phyloP scores from a whole-genome alignment of 2,113 vertebrate species.

The Himantopus leucocephalus region DNA sequence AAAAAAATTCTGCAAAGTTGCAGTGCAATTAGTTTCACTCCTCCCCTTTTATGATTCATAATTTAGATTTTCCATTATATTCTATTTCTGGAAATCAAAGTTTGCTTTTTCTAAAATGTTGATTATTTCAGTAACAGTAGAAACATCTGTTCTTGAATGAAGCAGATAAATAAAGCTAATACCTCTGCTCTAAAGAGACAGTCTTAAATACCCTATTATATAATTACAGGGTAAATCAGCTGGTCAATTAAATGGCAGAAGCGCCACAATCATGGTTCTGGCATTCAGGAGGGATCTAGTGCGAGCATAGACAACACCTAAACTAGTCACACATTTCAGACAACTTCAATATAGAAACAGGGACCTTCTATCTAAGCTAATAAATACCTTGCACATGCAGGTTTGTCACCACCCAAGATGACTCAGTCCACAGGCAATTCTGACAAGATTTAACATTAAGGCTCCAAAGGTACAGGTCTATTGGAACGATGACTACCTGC shows the following conservation, averaged over 20 bases:
- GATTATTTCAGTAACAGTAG: slow-evolving; percentile 6
- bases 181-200: background rate
- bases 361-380: background rate
- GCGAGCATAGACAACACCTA: background rate
- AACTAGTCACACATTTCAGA: background rate
- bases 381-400: background rate
- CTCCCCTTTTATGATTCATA: background rate
- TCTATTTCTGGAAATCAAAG: background rate
- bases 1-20: background rate
- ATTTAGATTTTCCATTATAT: background rate
- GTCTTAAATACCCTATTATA: slow-evolving; percentile 5
- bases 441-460: background rate
- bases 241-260: background rate
- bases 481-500: background rate
- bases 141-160: slow-evolving; percentile 17
- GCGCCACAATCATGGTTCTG: background rate
- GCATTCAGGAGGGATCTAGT: background rate
- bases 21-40: background rate
- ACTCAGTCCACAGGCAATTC: background rate
- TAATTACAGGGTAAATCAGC: background rate
- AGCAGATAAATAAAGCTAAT: slow-evolving; percentile 17
- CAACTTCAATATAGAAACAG: background rate
- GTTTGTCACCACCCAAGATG: background rate
- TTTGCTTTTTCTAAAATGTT: background rate
- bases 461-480: background rate